Conservation (phyloP, 37 sponge, comb jelly and placozoan species). For the Petrosia ficiformis region DNA sequence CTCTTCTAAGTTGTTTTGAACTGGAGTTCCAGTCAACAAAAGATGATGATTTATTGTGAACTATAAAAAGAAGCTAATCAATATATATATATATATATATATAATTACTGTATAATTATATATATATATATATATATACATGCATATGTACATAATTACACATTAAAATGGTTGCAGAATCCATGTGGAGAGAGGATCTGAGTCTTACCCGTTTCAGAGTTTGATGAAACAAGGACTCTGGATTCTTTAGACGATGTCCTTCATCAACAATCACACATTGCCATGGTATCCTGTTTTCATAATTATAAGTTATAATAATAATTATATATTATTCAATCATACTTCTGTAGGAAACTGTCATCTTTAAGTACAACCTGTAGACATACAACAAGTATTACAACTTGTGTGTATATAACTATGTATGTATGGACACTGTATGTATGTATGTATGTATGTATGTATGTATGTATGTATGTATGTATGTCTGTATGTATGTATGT, state of each 20-base stretch:
- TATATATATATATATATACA: no score
- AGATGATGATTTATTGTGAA: no score
- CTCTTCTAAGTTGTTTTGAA: constrained; percentile 81
- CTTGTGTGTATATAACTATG: no score
- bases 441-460: no score
- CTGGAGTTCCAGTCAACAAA: constrained; percentile 79
- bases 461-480: no score
- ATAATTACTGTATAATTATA: no score
- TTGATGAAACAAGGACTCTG: constrained; percentile 50
- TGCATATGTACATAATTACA: no score
- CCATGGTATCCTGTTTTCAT: constrained; percentile 63
- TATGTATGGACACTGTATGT: no score
- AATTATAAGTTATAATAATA: constrained; percentile 21
- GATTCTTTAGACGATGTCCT: constrained; percentile 80
- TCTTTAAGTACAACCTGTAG: constrained; percentile 58
- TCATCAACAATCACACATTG: constrained; percentile 73
- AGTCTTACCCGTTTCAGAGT: constrained; percentile 22
- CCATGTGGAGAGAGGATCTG: background rate
- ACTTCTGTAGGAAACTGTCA: constrained; percentile 46
- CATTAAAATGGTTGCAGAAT: constrained; percentile 10
- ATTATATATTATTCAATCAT: constrained; percentile 49
- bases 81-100: no score
- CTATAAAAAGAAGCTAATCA: no score
- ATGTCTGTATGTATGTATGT: no score
- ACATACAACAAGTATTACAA: no score